Base-by-base conservation (phyloP, 35 echinoderm and acorn worm species). In the Eucidaris tribuloides region DNA sequence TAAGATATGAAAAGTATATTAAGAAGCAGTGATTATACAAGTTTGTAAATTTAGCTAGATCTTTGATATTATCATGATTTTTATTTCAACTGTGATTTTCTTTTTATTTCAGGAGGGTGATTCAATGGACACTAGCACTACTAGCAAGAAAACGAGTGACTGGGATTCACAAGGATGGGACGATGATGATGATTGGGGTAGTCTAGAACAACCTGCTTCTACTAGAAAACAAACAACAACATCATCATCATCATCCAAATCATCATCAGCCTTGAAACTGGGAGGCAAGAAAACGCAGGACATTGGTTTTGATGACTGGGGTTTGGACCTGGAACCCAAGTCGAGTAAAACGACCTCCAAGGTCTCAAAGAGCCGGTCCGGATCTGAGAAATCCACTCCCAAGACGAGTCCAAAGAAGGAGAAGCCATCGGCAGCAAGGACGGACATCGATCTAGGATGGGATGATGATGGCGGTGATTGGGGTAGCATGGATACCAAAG, bases 111-210 rank as follows among this genome's bases (percentile, higher is more conserved):
- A 17, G 7, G 29, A 76, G 17, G 40, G 40, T 11, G 31, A 23
- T 25, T 23, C 20, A 7, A 66, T 66, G 7, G 28, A 7, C 19
- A 66, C 31, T 66, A 66, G 11, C n/a, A 7, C 7, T 20, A 23
- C 19, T 29, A 66, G 13, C 31, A 29, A 11, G 13, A 18, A 80
- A 29, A 33, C 45, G 27, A 58, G 30, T 50, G 80, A 59, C 31
- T 83, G 81, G 80, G 71, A 79, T 15, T 50, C 82, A 33, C 46
- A 36, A 34, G 71, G 81, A 76, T 90, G 88, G 88, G 88, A 65
- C 13, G 81, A 84, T 65, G 66, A 57, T 28, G 92, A 88, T 29
- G 81, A 97, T 30, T 84, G 72, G 85, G 89, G 71, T 42, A 57
- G 86, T 44, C 78, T 88, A 30, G 86, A 88, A 49, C 46, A 72